These are phyloP conservation scores for Schmidtea mediterranea DNA, from an alignment of 1,140 invertebrate genomes.

Conservation along the genomic window DNA sequence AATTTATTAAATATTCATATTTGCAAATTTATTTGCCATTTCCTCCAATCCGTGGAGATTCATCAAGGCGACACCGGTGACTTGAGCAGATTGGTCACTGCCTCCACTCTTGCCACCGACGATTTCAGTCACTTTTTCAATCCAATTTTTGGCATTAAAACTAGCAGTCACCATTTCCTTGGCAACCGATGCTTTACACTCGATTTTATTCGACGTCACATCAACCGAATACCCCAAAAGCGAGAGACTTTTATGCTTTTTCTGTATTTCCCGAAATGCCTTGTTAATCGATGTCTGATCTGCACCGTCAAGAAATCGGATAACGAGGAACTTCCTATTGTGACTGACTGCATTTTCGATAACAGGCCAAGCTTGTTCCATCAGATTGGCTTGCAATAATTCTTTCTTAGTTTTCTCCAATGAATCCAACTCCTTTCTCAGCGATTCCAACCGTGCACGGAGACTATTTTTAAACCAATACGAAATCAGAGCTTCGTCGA, in stretches of 20 bases:
- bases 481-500: background rate
- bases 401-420: no score
- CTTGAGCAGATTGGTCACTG: background rate
- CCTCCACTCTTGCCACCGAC: background rate
- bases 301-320: no score
- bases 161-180: background rate
- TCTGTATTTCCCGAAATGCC: background rate
- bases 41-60: no score
- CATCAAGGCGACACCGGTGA: background rate
- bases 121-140: background rate
- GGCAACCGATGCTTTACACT: background rate
- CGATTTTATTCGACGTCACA: background rate
- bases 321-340: no score
- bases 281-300: background rate
- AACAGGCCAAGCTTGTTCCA: no score
- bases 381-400: no score
- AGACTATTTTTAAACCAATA: background rate
- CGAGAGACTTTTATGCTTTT: background rate
- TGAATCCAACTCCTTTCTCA: no score
- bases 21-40: no score
- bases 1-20: no score
- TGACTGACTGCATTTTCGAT: no score
- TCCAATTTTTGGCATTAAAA: conserved; percentile 2
- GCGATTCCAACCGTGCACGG: no score
- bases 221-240: background rate